Evolutionary conservation across 2,113 vertebrate genomes (phyloP).

Genomic region (Chaenocephalus aceratus): DNA sequence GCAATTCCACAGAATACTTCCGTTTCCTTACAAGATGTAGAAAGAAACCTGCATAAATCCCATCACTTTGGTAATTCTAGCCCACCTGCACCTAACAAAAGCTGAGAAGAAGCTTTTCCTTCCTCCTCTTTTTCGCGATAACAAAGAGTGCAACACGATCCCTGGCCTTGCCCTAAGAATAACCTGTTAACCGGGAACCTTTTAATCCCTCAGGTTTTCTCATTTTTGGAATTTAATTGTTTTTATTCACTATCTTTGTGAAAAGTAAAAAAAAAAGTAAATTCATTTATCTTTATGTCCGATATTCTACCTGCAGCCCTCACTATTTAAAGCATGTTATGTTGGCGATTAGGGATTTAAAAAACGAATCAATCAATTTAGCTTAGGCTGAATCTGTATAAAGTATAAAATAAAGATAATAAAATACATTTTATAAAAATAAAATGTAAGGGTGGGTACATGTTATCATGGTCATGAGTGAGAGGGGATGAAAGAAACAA

Average conservation of each 20-base stretch:
- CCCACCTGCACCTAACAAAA: slow-evolving; percentile 76
- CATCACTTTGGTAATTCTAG: slow-evolving; percentile 77
- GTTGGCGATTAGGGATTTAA: not conserved
- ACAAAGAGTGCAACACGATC: slow-evolving; percentile 76
- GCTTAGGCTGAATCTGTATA: not conserved
- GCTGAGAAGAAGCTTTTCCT: slow-evolving; percentile 72
- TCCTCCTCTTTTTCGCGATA: slow-evolving; percentile 67
- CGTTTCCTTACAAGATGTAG: slow-evolving; percentile 41
- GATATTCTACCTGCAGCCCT: not conserved
- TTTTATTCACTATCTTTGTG: not conserved
- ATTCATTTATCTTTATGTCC: not conserved
- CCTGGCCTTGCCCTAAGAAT: slow-evolving; percentile 61
- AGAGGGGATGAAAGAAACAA: slow-evolving; percentile 8
- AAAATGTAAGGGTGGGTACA: not conserved
- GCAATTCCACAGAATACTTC: slow-evolving; percentile 71
- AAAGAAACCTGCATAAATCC: slow-evolving; percentile 70
- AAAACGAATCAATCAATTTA: slow-evolving; percentile 14
- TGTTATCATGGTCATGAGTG: not conserved
- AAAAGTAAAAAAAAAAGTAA: not conserved
- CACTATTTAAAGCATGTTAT: not conserved
- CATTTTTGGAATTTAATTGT: slow-evolving; percentile 11
- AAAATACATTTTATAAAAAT: no score
- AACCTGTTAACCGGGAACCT: slow-evolving; percentile 51
- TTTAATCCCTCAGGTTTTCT: slow-evolving; percentile 30
- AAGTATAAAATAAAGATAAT: not conserved